Evolutionary conservation across 2,113 vertebrate species (phyloP).

Genomic region (Semnopithecus entellus): DNA sequence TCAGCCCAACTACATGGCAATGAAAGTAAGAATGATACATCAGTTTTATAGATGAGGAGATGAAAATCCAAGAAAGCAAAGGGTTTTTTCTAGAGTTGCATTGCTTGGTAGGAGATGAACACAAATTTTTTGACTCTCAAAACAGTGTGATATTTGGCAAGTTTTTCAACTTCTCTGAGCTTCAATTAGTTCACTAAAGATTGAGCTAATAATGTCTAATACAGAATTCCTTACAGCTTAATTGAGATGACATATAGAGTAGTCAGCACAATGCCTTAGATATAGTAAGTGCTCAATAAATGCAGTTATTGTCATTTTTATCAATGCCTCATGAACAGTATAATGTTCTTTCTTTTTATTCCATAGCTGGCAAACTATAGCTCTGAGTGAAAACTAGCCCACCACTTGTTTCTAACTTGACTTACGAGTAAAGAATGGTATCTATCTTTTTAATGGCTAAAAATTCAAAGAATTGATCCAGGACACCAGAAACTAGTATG

Average conservation of each 20-base stretch:
- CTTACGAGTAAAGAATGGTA: neutral
- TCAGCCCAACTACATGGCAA: neutral
- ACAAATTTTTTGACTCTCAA: neutral
- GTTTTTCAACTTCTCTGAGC: neutral
- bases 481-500: neutral
- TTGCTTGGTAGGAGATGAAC: neutral
- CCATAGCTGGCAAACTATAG: neutral
- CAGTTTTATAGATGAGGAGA: neutral
- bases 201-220: neutral
- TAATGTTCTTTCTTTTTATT: neutral
- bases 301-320: neutral
- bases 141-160: neutral
- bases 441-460: neutral
- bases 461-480: neutral
- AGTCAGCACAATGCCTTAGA: neutral
- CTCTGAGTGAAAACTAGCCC: neutral
- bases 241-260: neutral
- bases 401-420: neutral
- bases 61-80: neutral
- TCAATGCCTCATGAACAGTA: neutral
- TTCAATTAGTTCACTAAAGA: neutral
- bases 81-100: neutral
- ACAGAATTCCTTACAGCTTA: neutral
- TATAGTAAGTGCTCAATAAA: neutral
- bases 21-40: neutral